Percentiles rank a stretch among this genome's conserved stretches.
Evolutionary conservation across 2,888 invertebrate genomes (phyloP).

Genomic region (Lagria hirta): DNA sequence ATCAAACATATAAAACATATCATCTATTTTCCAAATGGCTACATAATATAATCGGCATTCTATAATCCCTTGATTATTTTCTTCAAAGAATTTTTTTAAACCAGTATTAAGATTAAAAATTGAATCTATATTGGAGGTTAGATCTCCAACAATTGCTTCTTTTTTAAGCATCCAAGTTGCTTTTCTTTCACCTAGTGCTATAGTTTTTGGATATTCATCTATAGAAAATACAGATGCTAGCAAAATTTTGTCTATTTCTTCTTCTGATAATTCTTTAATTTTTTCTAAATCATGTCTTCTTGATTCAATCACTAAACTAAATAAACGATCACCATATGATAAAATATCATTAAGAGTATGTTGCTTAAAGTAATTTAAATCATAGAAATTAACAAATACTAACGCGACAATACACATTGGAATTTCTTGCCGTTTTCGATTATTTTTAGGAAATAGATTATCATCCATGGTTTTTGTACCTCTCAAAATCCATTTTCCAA

Average conservation of each 20-base stretch:
- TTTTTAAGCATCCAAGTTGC: slow-evolving; percentile 45
- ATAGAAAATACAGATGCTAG: slow-evolving; percentile 39
- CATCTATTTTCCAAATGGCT: slow-evolving; percentile 53
- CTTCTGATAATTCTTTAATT: slow-evolving; percentile 37
- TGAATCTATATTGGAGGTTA: slow-evolving; percentile 42
- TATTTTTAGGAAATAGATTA: slow-evolving; percentile 44
- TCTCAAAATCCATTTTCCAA: slow-evolving; percentile 50
- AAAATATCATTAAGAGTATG: slow-evolving; percentile 61
- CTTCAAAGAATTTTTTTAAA: slow-evolving; percentile 49
- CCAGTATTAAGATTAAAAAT: slow-evolving; percentile 48
- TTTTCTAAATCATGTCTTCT: slow-evolving; percentile 24
- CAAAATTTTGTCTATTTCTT: slow-evolving; percentile 43
- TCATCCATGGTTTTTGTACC: slow-evolving; percentile 43
- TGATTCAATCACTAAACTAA: slow-evolving; percentile 40
- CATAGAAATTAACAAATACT: slow-evolving; percentile 61
- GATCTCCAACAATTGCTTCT: slow-evolving; percentile 47
- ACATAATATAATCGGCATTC: slow-evolving; percentile 47
- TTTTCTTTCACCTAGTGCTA: slow-evolving; percentile 49
- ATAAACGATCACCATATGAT: slow-evolving; percentile 65
- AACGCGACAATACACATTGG: slow-evolving; percentile 62
- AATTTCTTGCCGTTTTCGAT: slow-evolving; percentile 56
- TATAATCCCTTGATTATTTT: slow-evolving; percentile 48
- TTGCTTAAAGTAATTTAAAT: slow-evolving; percentile 60
- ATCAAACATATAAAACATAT: slow-evolving; percentile 55
- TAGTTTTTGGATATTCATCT: slow-evolving; percentile 42